Evolutionary conservation across 2,888 invertebrate species (phyloP).

Genomic region (Cosmopolites sordidus): DNA sequence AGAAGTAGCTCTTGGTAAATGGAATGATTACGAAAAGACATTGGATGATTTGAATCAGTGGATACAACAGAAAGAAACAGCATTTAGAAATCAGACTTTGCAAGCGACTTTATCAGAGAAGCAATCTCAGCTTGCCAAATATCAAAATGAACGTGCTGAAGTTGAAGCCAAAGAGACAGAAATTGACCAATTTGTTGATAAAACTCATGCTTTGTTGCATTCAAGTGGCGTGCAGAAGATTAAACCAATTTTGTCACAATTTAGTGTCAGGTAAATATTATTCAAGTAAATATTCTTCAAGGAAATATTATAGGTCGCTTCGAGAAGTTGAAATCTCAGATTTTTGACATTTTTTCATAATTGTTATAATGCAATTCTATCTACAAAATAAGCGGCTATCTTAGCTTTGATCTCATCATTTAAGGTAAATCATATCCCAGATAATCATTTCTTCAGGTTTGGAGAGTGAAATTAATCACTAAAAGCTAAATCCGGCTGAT

Average conservation of each 20-base stretch:
- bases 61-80: conserved; percentile 79
- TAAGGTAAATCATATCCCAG: too few species aligned
- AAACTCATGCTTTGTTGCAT: conserved; percentile 80
- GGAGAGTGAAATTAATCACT: too few species aligned
- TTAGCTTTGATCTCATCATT: too few species aligned
- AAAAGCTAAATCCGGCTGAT: too few species aligned
- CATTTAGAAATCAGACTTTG: conserved; percentile 81
- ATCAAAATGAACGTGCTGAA: conserved; percentile 69
- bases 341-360: not conserved
- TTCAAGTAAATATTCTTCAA: too few species aligned
- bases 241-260: conserved; percentile 81
- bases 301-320: too few species aligned
- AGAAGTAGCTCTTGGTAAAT: conserved; percentile 69
- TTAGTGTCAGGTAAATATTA: conserved; percentile 78
- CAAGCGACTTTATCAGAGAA: conserved; percentile 80
- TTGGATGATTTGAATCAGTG: conserved; percentile 78
- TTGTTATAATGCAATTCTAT: not conserved
- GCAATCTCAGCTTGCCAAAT: conserved; percentile 65
- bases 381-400: too few species aligned
- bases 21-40: conserved; percentile 82
- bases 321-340: not conserved
- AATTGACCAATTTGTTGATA: conserved; percentile 84
- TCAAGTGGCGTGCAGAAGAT: conserved; percentile 80
- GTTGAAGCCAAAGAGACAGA: conserved; percentile 78
- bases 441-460: too few species aligned